Conservation (phyloP, 2,888 invertebrate species). For the Hemaris fuciformis region DNA sequence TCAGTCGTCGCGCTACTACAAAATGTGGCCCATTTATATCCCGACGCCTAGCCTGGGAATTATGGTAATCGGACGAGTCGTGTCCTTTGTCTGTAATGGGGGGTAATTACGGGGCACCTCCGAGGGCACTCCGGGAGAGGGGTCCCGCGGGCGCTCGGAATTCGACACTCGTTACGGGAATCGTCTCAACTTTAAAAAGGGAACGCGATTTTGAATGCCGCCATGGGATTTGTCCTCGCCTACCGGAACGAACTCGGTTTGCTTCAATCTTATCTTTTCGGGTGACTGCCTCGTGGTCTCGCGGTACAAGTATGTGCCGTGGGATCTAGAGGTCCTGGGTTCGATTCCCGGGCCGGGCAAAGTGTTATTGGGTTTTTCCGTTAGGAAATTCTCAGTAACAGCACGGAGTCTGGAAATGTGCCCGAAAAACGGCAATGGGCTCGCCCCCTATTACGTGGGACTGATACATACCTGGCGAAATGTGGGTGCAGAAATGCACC, state of each 20-base stretch:
- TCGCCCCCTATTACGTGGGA: too few relatives aligned
- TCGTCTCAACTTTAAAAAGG: constrained; percentile 79
- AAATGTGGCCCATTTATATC: constrained; percentile 80
- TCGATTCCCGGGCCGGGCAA: too few relatives aligned
- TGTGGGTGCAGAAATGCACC: too few relatives aligned
- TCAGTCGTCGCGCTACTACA: constrained; percentile 78
- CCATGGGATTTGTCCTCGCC: constrained; percentile 64
- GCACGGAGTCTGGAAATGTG: too few relatives aligned
- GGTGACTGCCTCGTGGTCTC: too few relatives aligned
- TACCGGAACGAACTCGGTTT: constrained; percentile 56
- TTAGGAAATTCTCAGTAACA: too few relatives aligned
- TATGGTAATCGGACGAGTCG: constrained; percentile 80
- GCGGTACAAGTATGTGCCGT: too few relatives aligned
- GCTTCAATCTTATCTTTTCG: constrained; percentile 33
- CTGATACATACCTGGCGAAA: too few relatives aligned
- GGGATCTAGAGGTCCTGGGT: too few relatives aligned
- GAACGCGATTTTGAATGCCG: constrained; percentile 74
- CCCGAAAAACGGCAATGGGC: too few relatives aligned
- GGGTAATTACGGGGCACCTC: constrained; percentile 79
- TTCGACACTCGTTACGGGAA: constrained; percentile 80
- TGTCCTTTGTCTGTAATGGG: constrained; percentile 81
- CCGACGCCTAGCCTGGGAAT: constrained; percentile 75
- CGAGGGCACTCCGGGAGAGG: constrained; percentile 70
- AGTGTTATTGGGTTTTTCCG: too few relatives aligned
- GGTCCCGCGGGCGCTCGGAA: constrained; percentile 66